Base-by-base conservation (phyloP, 1,140 invertebrate genomes). In the Drosophila erecta region DNA sequence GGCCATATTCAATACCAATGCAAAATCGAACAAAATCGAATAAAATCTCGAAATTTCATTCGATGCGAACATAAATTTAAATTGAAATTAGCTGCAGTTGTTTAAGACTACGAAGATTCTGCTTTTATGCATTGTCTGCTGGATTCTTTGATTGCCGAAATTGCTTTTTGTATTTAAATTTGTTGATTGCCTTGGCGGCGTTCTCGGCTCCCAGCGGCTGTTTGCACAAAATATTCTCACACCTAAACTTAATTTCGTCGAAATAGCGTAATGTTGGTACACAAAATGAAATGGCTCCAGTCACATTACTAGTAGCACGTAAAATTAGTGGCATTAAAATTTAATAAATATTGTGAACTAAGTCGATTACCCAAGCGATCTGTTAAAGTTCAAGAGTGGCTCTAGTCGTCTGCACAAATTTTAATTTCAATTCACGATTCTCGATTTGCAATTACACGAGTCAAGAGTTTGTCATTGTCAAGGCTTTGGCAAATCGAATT, bases 141-240 rank as follows among this genome's bases (percentile, higher is more conserved):
- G 64, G 50, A 37, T 73, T 69, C 69, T 81, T 74, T 43, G 30
- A 55, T 58, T 43, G 59, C 61, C 73, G 43, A 79, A 84, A 79
- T 84, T 76, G 65, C 56, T 43, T 69, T 76, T 75, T 84, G 84
- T 86, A 86, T 86, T 86, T 87, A 86, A 86, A 86, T 86, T 76
- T 87, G 83, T 64, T 58, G 81, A 78, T 87, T 81, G 79, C 81
- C 81, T 83, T 86, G 81, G 78, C 43, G 60, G 43, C 33, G 54
- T 86, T 78, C 59, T 81, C 65, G 37, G 54, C 73, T 62, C 35
- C 40, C 15, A 15, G 20, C 37, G 10, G 47, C 57, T 47, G 65
- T 69, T 70, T 76, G 55, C 56, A 55, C 65, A 50, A 77, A 77
- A 77, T 60, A 77, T 77, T 86, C 81, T 86, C 81, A 87, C 81